Conservation (phyloP, 2,888 invertebrate species). For the Conistra vaccinii region DNA sequence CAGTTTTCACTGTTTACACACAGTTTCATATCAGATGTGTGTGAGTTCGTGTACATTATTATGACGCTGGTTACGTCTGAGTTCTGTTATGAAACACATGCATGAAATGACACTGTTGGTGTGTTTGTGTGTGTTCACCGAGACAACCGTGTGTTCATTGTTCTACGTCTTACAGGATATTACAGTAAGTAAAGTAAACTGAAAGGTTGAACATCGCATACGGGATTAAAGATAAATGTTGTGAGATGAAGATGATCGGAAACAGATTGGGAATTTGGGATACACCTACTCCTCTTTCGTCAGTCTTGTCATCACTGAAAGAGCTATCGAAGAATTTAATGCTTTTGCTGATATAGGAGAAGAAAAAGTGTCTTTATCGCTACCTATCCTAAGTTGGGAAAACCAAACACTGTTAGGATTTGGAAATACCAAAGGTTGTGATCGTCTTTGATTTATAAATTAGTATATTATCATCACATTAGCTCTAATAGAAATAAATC, state of each 20-base stretch:
- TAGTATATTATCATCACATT: not conserved
- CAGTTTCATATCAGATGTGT: slow-evolving; percentile 20
- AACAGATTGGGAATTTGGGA: not conserved
- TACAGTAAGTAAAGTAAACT: slow-evolving; percentile 40
- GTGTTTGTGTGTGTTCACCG: slow-evolving; percentile 27
- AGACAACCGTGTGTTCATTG: slow-evolving; percentile 43
- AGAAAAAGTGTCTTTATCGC: not conserved
- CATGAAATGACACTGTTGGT: slow-evolving; percentile 46
- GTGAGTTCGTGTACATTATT: slow-evolving; percentile 24
- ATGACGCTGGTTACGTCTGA: slow-evolving; percentile 33
- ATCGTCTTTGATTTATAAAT: not conserved
- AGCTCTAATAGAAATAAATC: not conserved
- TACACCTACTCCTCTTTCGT: not conserved
- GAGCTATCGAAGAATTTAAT: not conserved
- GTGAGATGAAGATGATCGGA: not conserved
- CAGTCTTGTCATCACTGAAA: not conserved
- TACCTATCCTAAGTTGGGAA: no score
- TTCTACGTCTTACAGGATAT: slow-evolving; percentile 54
- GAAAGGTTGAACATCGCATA: slow-evolving; percentile 11
- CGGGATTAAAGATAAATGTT: slow-evolving; percentile 9
- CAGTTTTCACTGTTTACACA: slow-evolving; percentile 41
- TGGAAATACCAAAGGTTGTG: not conserved
- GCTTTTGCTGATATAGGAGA: not conserved
- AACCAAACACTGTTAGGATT: not conserved
- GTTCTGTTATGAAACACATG: slow-evolving; percentile 41